Evolutionary conservation across 2,797 vertebrate species (phyloP).

Genomic region (Oryzias sinensis): DNA sequence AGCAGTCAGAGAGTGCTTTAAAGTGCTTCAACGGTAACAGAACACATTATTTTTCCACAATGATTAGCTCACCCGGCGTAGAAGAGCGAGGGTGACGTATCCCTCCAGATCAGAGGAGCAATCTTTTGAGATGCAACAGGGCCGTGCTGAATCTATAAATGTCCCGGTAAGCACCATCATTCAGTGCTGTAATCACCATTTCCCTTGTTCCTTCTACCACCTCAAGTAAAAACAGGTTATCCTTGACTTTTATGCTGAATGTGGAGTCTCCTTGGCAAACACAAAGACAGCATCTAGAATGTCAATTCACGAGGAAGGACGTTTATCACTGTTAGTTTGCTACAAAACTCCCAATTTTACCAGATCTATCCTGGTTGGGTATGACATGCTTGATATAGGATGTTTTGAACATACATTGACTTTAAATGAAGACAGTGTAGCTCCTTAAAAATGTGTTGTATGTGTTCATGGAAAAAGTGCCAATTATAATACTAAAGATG

Average conservation of each 20-base stretch:
- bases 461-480: constrained; percentile 61
- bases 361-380: constrained; percentile 2
- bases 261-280: constrained; percentile 22
- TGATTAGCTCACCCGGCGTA: constrained; percentile 48
- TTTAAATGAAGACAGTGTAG: constrained; percentile 16
- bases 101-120: constrained; percentile 28
- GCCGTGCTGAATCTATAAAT: constrained; percentile 16
- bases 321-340: not conserved
- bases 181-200: constrained; percentile 19
- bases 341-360: no score
- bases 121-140: constrained; percentile 19
- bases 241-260: constrained; percentile 18
- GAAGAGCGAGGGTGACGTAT: constrained; percentile 25
- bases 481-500: constrained; percentile 81
- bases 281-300: constrained; percentile 19
- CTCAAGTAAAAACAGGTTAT: constrained; percentile 8
- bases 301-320: constrained; percentile 15
- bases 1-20: constrained; percentile 53
- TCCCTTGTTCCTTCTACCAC: constrained; percentile 1
- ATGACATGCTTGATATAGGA: constrained; percentile 42
- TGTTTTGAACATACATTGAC: constrained; percentile 38
- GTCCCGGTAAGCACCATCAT: constrained; percentile 16
- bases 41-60: constrained; percentile 42
- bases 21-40: constrained; percentile 50
- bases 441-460: constrained; percentile 41